These are phyloP conservation scores for Netelia inedita DNA, from an alignment of 2,888 invertebrate genomes.

Conservation along the genomic window DNA sequence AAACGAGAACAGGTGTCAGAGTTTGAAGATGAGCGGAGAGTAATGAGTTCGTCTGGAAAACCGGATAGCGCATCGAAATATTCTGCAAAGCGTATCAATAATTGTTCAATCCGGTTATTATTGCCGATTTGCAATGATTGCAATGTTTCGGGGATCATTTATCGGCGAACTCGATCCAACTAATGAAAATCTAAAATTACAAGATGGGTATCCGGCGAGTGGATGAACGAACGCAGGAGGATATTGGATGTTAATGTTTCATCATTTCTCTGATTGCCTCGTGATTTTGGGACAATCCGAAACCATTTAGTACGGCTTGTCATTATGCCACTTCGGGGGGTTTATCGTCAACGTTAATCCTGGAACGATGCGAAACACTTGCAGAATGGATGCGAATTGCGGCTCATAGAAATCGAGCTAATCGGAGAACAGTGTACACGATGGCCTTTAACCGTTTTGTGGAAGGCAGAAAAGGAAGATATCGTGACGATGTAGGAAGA, in stretches of 20 bases:
- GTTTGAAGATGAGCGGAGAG: conserved; percentile 2
- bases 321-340: background rate
- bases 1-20: conserved; percentile 2
- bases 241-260: background rate
- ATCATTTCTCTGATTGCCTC: background rate
- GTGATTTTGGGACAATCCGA: background rate
- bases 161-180: too few relatives aligned
- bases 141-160: too few relatives aligned
- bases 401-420: conserved; percentile 50
- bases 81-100: background rate
- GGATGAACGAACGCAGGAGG: too few relatives aligned
- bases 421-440: conserved; percentile 23
- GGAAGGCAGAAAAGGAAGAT: conserved; percentile 62
- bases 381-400: conserved; percentile 65
- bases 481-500: conserved; percentile 35
- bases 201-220: background rate
- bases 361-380: conserved; percentile 15
- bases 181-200: too few relatives aligned
- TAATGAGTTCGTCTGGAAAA: conserved; percentile 20
- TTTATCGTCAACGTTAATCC: conserved; percentile 14
- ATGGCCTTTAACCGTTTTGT: conserved; percentile 55
- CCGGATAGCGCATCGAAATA: conserved; percentile 3
- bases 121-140: too few relatives aligned
- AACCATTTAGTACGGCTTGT: background rate
- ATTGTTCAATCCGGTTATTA: too few relatives aligned